Evolutionary conservation across 2,888 invertebrate genomes (phyloP).

Genomic region (Lamellibrachia satsuma): DNA sequence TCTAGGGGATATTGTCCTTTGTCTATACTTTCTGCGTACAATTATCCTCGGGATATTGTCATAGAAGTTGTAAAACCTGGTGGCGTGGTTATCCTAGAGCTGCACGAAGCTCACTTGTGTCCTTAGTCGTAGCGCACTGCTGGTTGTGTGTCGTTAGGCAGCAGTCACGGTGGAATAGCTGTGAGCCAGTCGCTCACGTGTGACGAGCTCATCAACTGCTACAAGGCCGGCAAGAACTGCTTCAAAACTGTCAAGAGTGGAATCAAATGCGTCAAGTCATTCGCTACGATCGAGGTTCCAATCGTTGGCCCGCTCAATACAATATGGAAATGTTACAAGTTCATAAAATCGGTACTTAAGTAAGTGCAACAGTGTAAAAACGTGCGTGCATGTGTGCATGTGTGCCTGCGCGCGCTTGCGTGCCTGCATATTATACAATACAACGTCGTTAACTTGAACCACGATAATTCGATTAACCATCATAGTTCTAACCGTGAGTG

Average conservation of each 20-base stretch:
- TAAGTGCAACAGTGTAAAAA: not conserved
- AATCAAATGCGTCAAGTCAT: slow-evolving; percentile 23
- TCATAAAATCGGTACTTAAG: not conserved
- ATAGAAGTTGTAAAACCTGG: not conserved
- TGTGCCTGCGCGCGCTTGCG: too few relatives aligned
- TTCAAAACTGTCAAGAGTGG: not conserved
- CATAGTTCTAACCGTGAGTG: too few relatives aligned
- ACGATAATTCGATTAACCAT: too few relatives aligned
- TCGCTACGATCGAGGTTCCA: slow-evolving; percentile 7
- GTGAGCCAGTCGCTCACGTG: slow-evolving; percentile 23
- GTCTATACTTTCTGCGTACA: not conserved
- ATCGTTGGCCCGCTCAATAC: not conserved
- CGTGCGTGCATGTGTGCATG: not conserved
- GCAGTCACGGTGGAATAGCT: not conserved
- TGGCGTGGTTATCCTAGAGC: too few relatives aligned
- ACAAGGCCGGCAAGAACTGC: slow-evolving; percentile 21
- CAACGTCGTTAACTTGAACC: too few relatives aligned
- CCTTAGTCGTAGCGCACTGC: not conserved
- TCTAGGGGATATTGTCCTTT: too few relatives aligned
- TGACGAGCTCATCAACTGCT: slow-evolving; percentile 27
- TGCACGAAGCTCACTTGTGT: too few relatives aligned
- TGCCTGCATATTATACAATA: too few relatives aligned
- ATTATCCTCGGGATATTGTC: not conserved
- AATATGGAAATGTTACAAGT: not conserved
- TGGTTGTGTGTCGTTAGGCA: not conserved